Base-by-base conservation (phyloP, 1,140 invertebrate genomes). In the Euwallacea fornicatus region DNA sequence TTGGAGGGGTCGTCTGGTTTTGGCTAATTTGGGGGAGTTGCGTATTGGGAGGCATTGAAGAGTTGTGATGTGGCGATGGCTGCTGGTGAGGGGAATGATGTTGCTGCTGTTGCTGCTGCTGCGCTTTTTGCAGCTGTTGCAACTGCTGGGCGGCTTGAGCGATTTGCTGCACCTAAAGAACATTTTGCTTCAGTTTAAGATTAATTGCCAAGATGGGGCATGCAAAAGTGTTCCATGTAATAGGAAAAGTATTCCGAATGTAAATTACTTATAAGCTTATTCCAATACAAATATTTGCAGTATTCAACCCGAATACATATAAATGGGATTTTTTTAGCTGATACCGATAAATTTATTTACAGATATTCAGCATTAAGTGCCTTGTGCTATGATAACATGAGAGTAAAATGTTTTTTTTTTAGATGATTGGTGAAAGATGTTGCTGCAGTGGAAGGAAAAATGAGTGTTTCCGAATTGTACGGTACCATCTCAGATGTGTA, bases 51-150 rank as follows among this genome's bases (percentile, higher is more conserved):
- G 86, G 85, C 76, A 85, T 85, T 64, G 80, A 83, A 0, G 86
- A 81, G 69, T 81, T 80, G 56, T 78, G 79, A 66, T 81, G 79
- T 78, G 78, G 79, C 73, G 69, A 84, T 77, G 68, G 84, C 79
- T 81, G 85, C 41, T 92, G 61, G 33, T 70, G 67, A 43, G 67
- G 91, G 61, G 91, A 88, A 65, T 92, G 83, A 74, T 93, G 90
- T 80, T 94, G 92, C 72, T 93, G 92, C 81, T 94, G 92, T 42
- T 92, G 91, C 74, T 92, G 91, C 64, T 93, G 90, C 41, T 92
- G 91, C 63, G 91, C 88, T 78, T 93, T 91, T 74, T 93, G 90
- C 60, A 92, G 82, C 64, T 91, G 91, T 74, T 93, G 90, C 46
- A 93, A 84, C 73, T 93, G 92, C 81, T 94, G 92, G 0, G 91